phyloP scores from a whole-genome alignment of 2,888 invertebrate genomes.

The Tiliacea aurago region DNA sequence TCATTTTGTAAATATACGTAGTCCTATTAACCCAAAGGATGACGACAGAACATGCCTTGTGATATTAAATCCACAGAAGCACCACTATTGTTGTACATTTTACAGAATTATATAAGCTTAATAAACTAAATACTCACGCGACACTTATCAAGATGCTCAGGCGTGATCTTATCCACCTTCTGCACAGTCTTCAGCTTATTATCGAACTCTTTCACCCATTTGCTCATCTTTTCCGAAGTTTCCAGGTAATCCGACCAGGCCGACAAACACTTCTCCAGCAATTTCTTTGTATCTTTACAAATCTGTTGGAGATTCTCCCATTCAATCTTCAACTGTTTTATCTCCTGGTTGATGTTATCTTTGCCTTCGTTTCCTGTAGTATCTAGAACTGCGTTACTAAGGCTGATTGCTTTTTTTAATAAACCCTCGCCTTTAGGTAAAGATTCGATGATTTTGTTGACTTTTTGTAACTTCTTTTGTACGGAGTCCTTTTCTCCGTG shows the following conservation, averaged over 20 bases:
- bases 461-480: slow-evolving; percentile 93
- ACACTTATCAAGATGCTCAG: slow-evolving; percentile 94
- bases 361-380: slow-evolving; percentile 96
- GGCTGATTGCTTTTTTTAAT: slow-evolving; percentile 93
- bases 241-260: slow-evolving; percentile 95
- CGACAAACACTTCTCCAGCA: slow-evolving; percentile 93
- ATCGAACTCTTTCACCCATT: slow-evolving; percentile 94
- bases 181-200: slow-evolving; percentile 92
- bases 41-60: too few species aligned
- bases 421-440: slow-evolving; percentile 93
- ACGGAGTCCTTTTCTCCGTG: slow-evolving; percentile 96
- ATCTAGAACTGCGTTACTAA: slow-evolving; percentile 94
- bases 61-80: too few species aligned
- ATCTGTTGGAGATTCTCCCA: slow-evolving; percentile 95
- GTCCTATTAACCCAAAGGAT: too few species aligned
- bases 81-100: too few species aligned
- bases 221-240: slow-evolving; percentile 93
- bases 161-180: slow-evolving; percentile 93
- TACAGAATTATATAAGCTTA: too few species aligned
- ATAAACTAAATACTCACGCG: slow-evolving; percentile 87
- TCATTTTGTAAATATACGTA: too few species aligned
- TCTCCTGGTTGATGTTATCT: slow-evolving; percentile 95
- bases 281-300: slow-evolving; percentile 94
- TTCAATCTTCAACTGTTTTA: slow-evolving; percentile 94
- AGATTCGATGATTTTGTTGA: slow-evolving; percentile 92